Base-by-base conservation (phyloP, 1,140 invertebrate genomes). In the Trichomalopsis sarcophagae region DNA sequence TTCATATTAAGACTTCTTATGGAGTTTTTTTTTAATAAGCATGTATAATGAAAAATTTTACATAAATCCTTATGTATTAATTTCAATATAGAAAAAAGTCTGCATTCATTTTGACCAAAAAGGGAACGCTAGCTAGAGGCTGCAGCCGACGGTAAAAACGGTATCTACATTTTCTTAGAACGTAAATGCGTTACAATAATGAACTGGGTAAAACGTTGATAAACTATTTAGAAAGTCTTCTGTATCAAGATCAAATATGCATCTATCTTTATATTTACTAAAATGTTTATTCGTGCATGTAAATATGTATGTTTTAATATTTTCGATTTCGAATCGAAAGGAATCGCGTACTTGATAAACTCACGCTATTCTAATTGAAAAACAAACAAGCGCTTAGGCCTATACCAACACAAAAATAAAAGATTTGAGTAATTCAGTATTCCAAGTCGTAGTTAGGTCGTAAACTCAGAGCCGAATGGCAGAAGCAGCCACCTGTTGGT, bases 401-500 rank as follows among this genome's bases (percentile, higher is more conserved):
- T 77, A 66, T 83, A 66, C 47, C 71, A 83, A 76, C 69, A 83
- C 21, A 69, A 73, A 86, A 86, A 86, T 76, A 82, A 81, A 85
- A 77, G 84, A 86, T 86, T 82, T 82, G 55, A 86, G 84, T 82
- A 73, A 86, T 86, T 86, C 68, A 74, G 85, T 86, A 86, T 82
- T 91, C 90, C 89, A 92, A 87, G 88, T 91, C 78, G 87, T 90
- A 91, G 89, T 92, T 91, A 91, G 92, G 89, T 89, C 88, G 90
- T 91, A 91, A 92, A 89, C 88, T 91, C 86, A 89, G 88, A 90
- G 90, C 90, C 89, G 88, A 92, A 92, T 92, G 90, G 82, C 71
- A 86, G 82, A 86, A 86, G 90, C 90, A 86, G 88, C 92, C 92
- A 93, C 92, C 92, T 93, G 92, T 93, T 93, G 92, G 89, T 88